Percentiles rank a stretch among this genome's conserved stretches.
Conservation (phyloP, 1,140 invertebrate genomes). For the Dufourea novaeangliae region DNA sequence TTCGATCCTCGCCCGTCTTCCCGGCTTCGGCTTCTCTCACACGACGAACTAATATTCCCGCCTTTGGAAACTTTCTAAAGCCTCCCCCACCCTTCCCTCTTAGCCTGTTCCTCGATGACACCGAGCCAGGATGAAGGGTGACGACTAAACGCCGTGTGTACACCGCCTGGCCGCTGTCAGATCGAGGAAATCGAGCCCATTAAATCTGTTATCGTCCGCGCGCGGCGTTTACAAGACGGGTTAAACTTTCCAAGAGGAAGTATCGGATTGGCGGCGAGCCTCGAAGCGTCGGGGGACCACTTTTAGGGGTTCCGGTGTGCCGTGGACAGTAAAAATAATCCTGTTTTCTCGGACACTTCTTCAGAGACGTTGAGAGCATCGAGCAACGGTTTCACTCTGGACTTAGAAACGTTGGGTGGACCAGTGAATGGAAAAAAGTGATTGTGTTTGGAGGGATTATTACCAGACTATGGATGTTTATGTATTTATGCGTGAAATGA, state of each 20-base stretch:
- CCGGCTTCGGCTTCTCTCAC: slow-evolving; percentile 50
- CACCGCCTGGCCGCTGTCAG: slow-evolving; percentile 1
- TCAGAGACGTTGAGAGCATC: no score
- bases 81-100: slow-evolving; percentile 41
- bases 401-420: no score
- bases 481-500: no score
- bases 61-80: slow-evolving; percentile 71
- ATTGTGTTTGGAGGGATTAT: no score
- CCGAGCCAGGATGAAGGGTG: slow-evolving; percentile 1
- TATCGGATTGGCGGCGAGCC: background rate
- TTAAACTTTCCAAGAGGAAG: slow-evolving; percentile 1
- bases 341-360: no score
- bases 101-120: background rate
- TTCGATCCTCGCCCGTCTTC: slow-evolving; percentile 50
- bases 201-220: slow-evolving; percentile 42
- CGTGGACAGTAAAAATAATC: no score
- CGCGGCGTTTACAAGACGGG: background rate
- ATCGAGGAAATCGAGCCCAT: slow-evolving; percentile 60
- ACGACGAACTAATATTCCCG: slow-evolving; percentile 72
- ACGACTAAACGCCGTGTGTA: slow-evolving; percentile 47
- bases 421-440: no score
- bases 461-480: no score
- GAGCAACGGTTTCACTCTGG: no score
- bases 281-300: no score
- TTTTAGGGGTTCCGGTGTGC: no score